A percentile compares a stretch with the other conserved stretches of the same genome.
Evolutionary conservation across 2,888 invertebrate genomes (phyloP).

Genomic region (Scaptomyza polygonia): DNA sequence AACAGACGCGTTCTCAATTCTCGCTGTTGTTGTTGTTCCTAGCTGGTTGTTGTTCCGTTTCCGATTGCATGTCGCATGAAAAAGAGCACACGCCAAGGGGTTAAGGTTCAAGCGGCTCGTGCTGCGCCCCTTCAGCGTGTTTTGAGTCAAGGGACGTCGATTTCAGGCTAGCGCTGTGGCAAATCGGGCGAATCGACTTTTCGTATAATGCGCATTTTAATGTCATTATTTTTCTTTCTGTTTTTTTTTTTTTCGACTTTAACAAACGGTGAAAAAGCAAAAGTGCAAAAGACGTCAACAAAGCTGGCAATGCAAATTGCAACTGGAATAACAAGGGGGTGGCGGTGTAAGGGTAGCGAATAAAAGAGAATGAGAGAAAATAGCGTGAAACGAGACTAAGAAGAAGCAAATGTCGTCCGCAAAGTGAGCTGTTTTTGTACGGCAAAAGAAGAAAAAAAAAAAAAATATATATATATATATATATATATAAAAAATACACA

Average conservation of each 20-base stretch:
- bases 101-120: constrained; percentile 69
- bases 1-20: constrained; percentile 33
- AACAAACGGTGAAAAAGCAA: constrained; percentile 50
- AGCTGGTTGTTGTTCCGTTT: constrained; percentile 38
- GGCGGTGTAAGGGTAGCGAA: background rate
- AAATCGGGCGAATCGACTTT: constrained; percentile 46
- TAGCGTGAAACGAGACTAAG: constrained; percentile 29
- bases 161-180: constrained; percentile 20
- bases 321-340: background rate
- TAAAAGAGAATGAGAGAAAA: constrained; percentile 3
- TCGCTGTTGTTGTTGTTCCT: constrained; percentile 32
- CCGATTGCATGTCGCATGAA: constrained; percentile 69
- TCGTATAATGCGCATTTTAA: constrained; percentile 77
- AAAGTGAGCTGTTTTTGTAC: constrained; percentile 72
- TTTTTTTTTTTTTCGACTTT: constrained; percentile 14
- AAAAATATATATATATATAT: too few relatives aligned
- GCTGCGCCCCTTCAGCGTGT: constrained; percentile 24
- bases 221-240: constrained; percentile 66
- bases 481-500: constrained; percentile 22
- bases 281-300: constrained; percentile 64
- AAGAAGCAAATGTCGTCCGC: constrained; percentile 38
- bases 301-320: constrained; percentile 71
- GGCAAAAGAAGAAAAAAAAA: constrained; percentile 35
- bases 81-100: constrained; percentile 66
- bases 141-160: constrained; percentile 1